Evolutionary conservation across 2,797 vertebrate species (phyloP).

Genomic region (Epinephelus malabaricus): DNA sequence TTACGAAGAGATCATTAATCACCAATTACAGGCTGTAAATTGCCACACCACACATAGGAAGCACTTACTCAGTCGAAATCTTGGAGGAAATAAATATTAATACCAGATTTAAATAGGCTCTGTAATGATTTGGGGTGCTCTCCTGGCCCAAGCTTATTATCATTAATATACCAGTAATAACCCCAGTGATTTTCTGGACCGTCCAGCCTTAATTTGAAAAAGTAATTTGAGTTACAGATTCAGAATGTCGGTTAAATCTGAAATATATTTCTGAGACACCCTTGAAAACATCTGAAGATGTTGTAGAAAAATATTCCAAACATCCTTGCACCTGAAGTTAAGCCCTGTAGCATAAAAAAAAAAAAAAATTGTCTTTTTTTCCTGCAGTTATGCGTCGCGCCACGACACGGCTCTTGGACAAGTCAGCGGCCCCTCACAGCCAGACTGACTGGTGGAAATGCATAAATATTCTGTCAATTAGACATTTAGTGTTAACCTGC

Average conservation of each 20-base stretch:
- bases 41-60: conserved; percentile 22
- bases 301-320: neutral
- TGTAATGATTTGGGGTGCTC: neutral
- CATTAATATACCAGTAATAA: conserved; percentile 20
- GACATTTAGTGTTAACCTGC: conserved; percentile 82
- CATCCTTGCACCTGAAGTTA: conserved; percentile 17
- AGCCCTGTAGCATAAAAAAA: conserved; percentile 39
- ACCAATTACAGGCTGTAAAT: conserved; percentile 52
- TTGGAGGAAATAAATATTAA: conserved; percentile 31
- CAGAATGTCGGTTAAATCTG: conserved; percentile 1
- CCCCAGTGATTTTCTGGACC: neutral
- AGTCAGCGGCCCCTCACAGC: conserved; percentile 35
- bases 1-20: conserved; percentile 55
- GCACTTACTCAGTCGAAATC: conserved; percentile 19
- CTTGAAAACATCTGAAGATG: neutral
- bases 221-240: neutral
- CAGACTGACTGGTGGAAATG: conserved; percentile 80
- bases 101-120: neutral
- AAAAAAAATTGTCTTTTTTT: conserved; percentile 26
- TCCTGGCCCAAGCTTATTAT: conserved; percentile 13
- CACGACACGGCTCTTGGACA: conserved; percentile 39
- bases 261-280: neutral
- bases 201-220: neutral
- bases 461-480: conserved; percentile 88
- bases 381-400: neutral